Base-by-base conservation (phyloP, 2,888 invertebrate species). In the Andrena flavipes region DNA sequence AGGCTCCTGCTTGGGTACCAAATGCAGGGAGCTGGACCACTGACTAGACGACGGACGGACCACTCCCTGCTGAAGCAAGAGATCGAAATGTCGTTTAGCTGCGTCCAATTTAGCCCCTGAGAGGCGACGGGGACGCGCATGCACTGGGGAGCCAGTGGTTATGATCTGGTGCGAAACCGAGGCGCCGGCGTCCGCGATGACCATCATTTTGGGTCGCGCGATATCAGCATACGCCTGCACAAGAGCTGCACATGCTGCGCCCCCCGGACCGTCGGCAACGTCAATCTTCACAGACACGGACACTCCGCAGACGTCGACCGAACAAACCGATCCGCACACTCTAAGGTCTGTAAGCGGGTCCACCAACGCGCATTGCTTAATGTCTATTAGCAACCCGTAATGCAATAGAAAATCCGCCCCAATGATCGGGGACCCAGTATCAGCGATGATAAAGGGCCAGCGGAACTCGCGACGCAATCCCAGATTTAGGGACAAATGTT, bases 231-330 rank as follows among this genome's bases (percentile, higher is more conserved):
- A 10, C 0, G 35, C 0, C 8, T 10, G 35, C 0, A 35, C 35
- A 0, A 35, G 35, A 2, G 2, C 35, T 2, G 2, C 0, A 2
- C 2, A 35, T 2, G 0, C 8, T 0, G 0, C 0, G 51, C 51
- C 51, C 7, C 6, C 7, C 7, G 51, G 7, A 0, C n/a, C 8
- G 0, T 0, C 6, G 0, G 7, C 8, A 8, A n/a, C n/a, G n/a
- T n/a, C n/a, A n/a, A n/a, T n/a, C n/a, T n/a, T n/a, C n/a, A n/a
- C n/a, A n/a, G n/a, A n/a, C n/a, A n/a, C n/a, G n/a, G n/a, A n/a
- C n/a, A n/a, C n/a, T n/a, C n/a, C n/a, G n/a, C n/a, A n/a, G n/a
- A n/a, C n/a, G n/a, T n/a, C n/a, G n/a, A n/a, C n/a, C n/a, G n/a
- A n/a, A n/a, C n/a, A n/a, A n/a, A n/a, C n/a, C n/a, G n/a, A n/a